These are phyloP conservation scores for Sylvia atricapilla DNA, from an alignment of 2,113 vertebrate genomes.

Conservation along the genomic window DNA sequence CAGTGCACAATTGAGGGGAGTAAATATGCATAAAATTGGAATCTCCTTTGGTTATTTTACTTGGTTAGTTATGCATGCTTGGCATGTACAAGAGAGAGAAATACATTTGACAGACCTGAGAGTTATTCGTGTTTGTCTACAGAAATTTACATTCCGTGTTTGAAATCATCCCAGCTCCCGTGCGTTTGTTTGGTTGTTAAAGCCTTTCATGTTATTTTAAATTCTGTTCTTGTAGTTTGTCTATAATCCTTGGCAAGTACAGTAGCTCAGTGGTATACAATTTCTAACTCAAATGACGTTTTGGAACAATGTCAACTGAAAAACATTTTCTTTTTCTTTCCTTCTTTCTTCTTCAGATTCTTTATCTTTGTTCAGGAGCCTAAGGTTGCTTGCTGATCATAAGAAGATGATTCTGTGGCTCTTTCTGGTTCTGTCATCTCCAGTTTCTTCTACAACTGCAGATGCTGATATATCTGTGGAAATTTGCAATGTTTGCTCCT, in stretches of 20 bases:
- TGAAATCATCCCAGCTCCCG: neutral
- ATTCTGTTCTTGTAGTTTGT: constrained; percentile 21
- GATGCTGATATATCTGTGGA: constrained; percentile 89
- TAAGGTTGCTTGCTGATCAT: constrained; percentile 84
- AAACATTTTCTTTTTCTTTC: constrained; percentile 57
- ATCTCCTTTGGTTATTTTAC: constrained; percentile 26
- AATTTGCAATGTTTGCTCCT: constrained; percentile 96
- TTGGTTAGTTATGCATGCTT: constrained; percentile 40
- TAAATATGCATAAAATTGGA: constrained; percentile 50
- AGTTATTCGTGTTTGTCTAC: constrained; percentile 19
- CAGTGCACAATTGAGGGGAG: neutral
- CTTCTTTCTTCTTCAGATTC: constrained; percentile 78
- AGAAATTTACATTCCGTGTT: neutral
- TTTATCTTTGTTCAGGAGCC: constrained; percentile 79
- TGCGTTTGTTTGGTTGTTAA: constrained; percentile 21
- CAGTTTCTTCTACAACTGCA: constrained; percentile 81
- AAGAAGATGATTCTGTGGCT: constrained; percentile 98
- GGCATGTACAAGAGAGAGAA: neutral
- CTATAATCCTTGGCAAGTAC: constrained; percentile 30
- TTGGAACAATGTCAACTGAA: constrained; percentile 67
- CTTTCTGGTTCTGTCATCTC: constrained; percentile 89
- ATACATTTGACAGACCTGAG: constrained; percentile 13
- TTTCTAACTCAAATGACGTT: constrained; percentile 42
- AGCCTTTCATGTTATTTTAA: constrained; percentile 7
- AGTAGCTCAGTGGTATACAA: constrained; percentile 23